Percentiles rank a stretch among this genome's conserved stretches.
Evolutionary conservation across 2,888 invertebrate genomes (phyloP).

Genomic region (Scaptomyza polygonia): DNA sequence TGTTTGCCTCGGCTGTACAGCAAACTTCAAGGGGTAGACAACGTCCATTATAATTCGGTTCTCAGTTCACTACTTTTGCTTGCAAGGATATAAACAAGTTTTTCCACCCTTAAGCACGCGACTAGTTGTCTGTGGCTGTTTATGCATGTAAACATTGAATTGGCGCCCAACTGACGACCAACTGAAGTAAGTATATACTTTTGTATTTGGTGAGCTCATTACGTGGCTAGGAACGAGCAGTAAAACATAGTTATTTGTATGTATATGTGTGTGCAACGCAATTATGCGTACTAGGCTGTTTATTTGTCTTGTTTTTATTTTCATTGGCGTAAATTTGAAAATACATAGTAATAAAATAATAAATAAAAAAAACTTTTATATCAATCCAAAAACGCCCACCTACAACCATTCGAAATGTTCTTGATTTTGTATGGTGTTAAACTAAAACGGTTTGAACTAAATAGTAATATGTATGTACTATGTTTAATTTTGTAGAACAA

Average conservation of each 20-base stretch:
- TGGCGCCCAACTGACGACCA: conserved; percentile 6
- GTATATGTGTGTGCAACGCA: too few species aligned
- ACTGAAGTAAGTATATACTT: neutral
- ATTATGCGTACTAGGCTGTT: too few species aligned
- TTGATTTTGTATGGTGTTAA: too few species aligned
- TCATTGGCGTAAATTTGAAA: too few species aligned
- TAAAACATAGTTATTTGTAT: conserved; percentile 4
- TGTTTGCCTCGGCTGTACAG: neutral
- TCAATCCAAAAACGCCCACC: too few species aligned
- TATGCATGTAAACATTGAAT: conserved; percentile 6
- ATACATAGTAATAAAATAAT: too few species aligned
- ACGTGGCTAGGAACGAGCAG: neutral
- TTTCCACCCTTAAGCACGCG: conserved; percentile 1
- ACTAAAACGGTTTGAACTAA: too few species aligned
- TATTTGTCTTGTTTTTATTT: too few species aligned
- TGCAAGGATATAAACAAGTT: neutral
- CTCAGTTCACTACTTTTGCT: neutral
- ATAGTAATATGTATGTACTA: too few species aligned
- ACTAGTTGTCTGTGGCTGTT: neutral
- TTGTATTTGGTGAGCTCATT: conserved; percentile 2
- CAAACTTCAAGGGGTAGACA: neutral
- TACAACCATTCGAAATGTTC: too few species aligned
- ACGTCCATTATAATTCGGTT: neutral
- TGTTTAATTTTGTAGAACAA: too few species aligned
- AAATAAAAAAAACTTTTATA: too few species aligned